Base-by-base conservation (phyloP, 2,888 invertebrate genomes). In the Agonopterix heracliana region DNA sequence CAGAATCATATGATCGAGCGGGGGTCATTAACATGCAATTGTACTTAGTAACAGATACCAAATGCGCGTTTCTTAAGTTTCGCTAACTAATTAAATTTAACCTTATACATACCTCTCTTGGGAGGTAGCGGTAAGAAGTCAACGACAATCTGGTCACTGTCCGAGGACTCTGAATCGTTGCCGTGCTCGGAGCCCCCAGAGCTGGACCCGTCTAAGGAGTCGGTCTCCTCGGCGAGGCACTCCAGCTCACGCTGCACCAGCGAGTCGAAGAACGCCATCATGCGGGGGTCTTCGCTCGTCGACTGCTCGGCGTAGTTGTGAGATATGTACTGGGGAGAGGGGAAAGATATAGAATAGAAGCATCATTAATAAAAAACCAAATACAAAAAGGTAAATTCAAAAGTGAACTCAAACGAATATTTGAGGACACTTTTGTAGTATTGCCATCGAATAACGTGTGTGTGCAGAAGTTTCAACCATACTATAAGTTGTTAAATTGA, bases 181-280 rank as follows among this genome's bases (percentile, higher is more conserved):
- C 61, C 68, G 47, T 57, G 71, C 0, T 57, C 59, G 0, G 78
- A 66, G 3, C 60, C 73, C 9, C 61, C 77, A 0, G 79, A 76
- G 49, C 78, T 78, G 36, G 78, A 60, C 54, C 80, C 68, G 70
- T 81, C 78, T 50, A 86, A 68, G 46, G 89, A 74, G 68, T 84
- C 73, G 1, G 89, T 78, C 52, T 91, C 91, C 46, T 91, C 92
- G 0, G 90, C 92, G 45, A 91, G 88, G 89, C 94, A 95, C 81
- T 96, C 96, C 54, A 97, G 92, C 76, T 97, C 97, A 41, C 96
- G 91, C 74, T 97, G 97, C 34, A 98, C 95, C 14, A 98, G 85
- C 9, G 96, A 95, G 85, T 98, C 98, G 70, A 98, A 98, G 86
- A 98, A 98, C 34, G 98, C 98, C 94, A 98, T 95, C 98, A 98